Evolutionary conservation across 1,140 invertebrate species (phyloP), one percentile per base, ranked within the genome.

Genomic region (Probaryconus sp.): DNA sequence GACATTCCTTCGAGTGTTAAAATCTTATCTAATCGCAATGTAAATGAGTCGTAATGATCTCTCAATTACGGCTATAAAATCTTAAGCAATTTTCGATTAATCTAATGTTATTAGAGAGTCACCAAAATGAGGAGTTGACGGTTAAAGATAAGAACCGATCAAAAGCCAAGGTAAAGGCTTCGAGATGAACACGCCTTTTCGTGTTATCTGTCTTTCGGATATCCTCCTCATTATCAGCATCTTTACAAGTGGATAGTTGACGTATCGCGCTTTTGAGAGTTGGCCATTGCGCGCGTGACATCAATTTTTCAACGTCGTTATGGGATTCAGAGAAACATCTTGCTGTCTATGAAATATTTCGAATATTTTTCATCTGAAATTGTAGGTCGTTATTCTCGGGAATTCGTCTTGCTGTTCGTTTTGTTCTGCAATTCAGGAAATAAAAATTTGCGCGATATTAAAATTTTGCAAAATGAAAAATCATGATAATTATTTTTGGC

Each of bases 261-360:
- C 68, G 51, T 64, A 64, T 64, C 58, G 68, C 18, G 45, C n/a
- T n/a, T n/a, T 21, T 6, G 37, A 64, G 50, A 64, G 35, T 64
- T 64, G 68, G 60, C 21, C 51, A 33, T 56, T 48, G 48, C 48
- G 38, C 51, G 60, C 60, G 68, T 64, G 60, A 71, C 68, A 71
- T 64, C 68, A 38, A 71, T 60, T 71, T 71, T 71, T 71, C 68
- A 71, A 71, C 64, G 68, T 64, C 68, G 64, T 71, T 64, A 64
- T 71, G 68, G 64, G 60, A 18, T 14, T 42, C 5, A 7, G 14
- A 20, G 18, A 37, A 10, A 18, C 17, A 31, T 42, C 50, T 35
- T 50, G 51, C 28, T 43, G 50, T 64, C 13, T 31, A 43, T 43
- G 58, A 64, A 64, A 64, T 71, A 51, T 71, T 58, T 71, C 58